phyloP scores from a whole-genome alignment of 1,140 invertebrate genomes.

The Chlorops oryzae region DNA sequence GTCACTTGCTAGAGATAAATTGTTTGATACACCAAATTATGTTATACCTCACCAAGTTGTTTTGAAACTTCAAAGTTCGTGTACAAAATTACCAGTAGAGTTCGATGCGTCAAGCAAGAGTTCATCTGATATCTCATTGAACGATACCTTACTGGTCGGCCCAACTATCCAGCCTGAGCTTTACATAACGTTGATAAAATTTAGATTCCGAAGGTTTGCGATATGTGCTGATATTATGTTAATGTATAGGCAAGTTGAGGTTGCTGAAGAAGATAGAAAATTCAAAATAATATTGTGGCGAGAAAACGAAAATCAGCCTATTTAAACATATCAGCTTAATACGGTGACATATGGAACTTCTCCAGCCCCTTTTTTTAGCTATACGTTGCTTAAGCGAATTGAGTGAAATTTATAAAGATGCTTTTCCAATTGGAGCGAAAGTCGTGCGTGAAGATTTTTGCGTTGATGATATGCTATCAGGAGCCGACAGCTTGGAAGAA shows the following conservation, averaged over 20 bases:
- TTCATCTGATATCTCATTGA: constrained; percentile 32
- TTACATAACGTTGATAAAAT: constrained; percentile 43
- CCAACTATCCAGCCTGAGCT: constrained; percentile 46
- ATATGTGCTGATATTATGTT: constrained; percentile 43
- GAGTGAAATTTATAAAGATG: background rate
- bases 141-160: constrained; percentile 39
- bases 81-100: constrained; percentile 31
- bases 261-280: constrained; percentile 32
- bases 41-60: constrained; percentile 32
- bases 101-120: constrained; percentile 22
- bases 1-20: too few species aligned
- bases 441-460: background rate
- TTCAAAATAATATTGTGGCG: constrained; percentile 49
- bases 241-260: constrained; percentile 48
- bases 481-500: background rate
- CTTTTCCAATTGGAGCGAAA: background rate
- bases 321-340: constrained; percentile 23
- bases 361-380: constrained; percentile 10
- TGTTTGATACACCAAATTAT: constrained; percentile 3
- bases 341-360: constrained; percentile 12
- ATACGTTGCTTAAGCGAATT: constrained; percentile 2
- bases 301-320: constrained; percentile 8
- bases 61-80: constrained; percentile 18
- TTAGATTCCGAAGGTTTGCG: constrained; percentile 34
- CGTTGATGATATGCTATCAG: constrained; percentile 9